Evolutionary conservation across 2,888 invertebrate species (phyloP).

Genomic region (Cephalotes varians): DNA sequence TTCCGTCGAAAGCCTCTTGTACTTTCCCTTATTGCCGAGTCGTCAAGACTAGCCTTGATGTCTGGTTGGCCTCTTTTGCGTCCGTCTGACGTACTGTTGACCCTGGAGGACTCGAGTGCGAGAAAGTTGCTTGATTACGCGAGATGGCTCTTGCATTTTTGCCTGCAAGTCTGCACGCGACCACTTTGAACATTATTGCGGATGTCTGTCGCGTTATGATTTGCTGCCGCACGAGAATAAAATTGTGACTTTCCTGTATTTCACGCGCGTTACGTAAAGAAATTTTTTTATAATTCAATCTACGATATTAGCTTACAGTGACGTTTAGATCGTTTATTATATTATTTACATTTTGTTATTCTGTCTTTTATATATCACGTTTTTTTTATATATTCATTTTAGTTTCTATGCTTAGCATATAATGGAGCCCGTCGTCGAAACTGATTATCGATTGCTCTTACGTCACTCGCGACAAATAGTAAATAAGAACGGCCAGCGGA

Average conservation of each 20-base stretch:
- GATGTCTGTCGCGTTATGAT: conserved; percentile 1
- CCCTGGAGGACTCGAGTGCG: conserved; percentile 33
- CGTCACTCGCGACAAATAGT: conserved; percentile 9
- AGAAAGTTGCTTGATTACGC: conserved; percentile 46
- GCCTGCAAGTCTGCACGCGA: conserved; percentile 7
- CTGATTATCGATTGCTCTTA: neutral
- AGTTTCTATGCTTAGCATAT: neutral
- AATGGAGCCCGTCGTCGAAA: neutral
- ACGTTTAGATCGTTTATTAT: neutral
- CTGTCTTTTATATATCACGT: too few relatives aligned
- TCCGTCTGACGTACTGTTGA: conserved; percentile 18
- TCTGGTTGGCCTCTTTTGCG: conserved; percentile 42
- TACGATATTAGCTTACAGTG: neutral
- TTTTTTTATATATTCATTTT: neutral
- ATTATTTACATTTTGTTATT: neutral
- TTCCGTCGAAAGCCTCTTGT: conserved; percentile 48
- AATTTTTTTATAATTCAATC: neutral
- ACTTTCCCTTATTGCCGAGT: conserved; percentile 41
- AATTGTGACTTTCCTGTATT: conserved; percentile 7
- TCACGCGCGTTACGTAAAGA: neutral
- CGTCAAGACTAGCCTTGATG: conserved; percentile 47
- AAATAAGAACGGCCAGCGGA: conserved; percentile 11
- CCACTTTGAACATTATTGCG: neutral
- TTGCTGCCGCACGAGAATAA: neutral
- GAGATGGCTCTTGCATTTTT: conserved; percentile 13